Conservation (phyloP, 2,113 vertebrate species). For the Ranitomeya imitator region DNA sequence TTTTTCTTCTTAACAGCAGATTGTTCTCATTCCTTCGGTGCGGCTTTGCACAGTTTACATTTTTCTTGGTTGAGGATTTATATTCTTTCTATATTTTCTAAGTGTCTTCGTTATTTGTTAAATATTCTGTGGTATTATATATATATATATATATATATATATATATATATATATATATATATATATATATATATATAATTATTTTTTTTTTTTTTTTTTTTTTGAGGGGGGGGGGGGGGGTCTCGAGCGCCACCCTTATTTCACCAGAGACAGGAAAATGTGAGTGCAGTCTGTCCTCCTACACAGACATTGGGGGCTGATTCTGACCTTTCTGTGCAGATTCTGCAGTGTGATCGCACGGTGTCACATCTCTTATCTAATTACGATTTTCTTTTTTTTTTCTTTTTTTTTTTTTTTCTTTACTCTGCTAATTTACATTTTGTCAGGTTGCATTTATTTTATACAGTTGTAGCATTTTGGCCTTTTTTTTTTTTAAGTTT, state of each 20-base stretch:
- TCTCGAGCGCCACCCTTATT: neutral
- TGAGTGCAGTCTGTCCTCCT: constrained; percentile 26
- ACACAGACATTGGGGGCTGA: neutral
- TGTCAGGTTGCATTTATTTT: too few relatives aligned
- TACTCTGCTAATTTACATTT: too few relatives aligned
- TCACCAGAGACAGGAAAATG: neutral
- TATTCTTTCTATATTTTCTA: neutral
- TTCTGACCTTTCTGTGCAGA: constrained; percentile 1
- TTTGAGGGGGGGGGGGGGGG: neutral
- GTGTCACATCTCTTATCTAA: neutral
- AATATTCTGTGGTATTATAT: constrained; percentile 6
- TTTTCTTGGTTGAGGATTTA: neutral
- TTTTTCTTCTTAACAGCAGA: too few relatives aligned
- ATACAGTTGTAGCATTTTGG: too few relatives aligned
- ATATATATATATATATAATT: too few relatives aligned
- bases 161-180: too few relatives aligned
- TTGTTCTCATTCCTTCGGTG: too few relatives aligned
- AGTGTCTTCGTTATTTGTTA: neutral
- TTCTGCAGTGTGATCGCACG: neutral
- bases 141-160: too few relatives aligned
- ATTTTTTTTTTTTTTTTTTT: neutral
- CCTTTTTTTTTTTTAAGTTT: too few relatives aligned
- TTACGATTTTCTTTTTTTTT: neutral
- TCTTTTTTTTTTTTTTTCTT: neutral
- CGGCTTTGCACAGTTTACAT: neutral